phyloP scores from a whole-genome alignment of 1,140 invertebrate species.

The Littorina saxatilis region DNA sequence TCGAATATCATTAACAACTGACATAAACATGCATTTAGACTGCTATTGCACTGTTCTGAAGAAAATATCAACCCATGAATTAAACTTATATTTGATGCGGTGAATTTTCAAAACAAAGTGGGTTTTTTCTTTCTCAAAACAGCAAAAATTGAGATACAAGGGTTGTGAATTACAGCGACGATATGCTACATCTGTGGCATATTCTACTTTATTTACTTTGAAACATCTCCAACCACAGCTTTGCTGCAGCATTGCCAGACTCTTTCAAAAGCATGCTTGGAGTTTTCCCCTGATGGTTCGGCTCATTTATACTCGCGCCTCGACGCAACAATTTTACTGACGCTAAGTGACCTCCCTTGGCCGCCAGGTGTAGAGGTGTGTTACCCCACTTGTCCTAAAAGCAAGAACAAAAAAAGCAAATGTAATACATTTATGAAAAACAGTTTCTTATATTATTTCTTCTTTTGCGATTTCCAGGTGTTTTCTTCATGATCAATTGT shows the following conservation, averaged over 20 bases:
- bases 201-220: conserved; percentile 37
- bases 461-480: too few relatives aligned
- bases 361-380: conserved; percentile 38
- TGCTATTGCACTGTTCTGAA: too few relatives aligned
- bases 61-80: too few relatives aligned
- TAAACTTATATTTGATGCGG: too few relatives aligned
- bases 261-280: conserved; percentile 24
- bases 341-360: conserved; percentile 35
- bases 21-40: too few relatives aligned
- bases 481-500: too few relatives aligned
- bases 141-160: too few relatives aligned
- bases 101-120: too few relatives aligned
- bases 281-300: conserved; percentile 33
- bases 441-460: not conserved
- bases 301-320: conserved; percentile 11
- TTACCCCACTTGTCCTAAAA: conserved; percentile 39
- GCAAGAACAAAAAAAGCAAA: not conserved
- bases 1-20: too few relatives aligned
- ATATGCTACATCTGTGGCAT: too few relatives aligned
- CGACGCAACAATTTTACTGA: conserved; percentile 26
- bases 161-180: too few relatives aligned
- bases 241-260: not conserved
- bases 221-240: conserved; percentile 28
- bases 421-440: not conserved
- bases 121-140: too few relatives aligned